A percentile compares a stretch with the other conserved stretches of the same genome.
Evolutionary conservation across 2,888 invertebrate genomes (phyloP).

Genomic region (Dendrolimus pini): DNA sequence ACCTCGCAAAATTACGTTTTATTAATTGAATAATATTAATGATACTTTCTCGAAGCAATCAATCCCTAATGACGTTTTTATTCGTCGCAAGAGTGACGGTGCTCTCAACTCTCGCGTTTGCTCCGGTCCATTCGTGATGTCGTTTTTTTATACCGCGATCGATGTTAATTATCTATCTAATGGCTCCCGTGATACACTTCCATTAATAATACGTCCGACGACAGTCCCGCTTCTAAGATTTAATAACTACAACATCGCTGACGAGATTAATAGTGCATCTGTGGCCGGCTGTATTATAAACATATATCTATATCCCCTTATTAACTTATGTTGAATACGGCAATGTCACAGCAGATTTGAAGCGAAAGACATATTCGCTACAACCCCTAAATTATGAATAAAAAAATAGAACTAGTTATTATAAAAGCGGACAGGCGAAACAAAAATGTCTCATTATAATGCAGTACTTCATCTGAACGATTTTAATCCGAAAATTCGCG

Average conservation of each 20-base stretch:
- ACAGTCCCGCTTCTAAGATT: conserved; percentile 62
- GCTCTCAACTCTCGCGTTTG: conserved; percentile 41
- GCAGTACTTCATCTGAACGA: conserved; percentile 52
- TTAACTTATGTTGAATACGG: conserved; percentile 8
- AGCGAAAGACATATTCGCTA: neutral
- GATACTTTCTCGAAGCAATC: conserved; percentile 69
- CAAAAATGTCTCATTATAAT: conserved; percentile 61
- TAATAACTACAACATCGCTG: conserved; percentile 59
- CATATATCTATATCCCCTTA: conserved; percentile 30
- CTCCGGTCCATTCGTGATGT: conserved; percentile 36
- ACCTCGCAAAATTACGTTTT: conserved; percentile 72
- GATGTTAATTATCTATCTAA: conserved; percentile 74
- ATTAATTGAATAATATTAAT: conserved; percentile 78
- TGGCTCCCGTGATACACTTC: conserved; percentile 76
- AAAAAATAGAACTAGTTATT: conserved; percentile 18
- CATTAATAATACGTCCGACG: conserved; percentile 68
- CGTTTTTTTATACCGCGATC: conserved; percentile 54
- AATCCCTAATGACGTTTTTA: conserved; percentile 75
- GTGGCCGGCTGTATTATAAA: conserved; percentile 58
- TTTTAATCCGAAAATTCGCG: conserved; percentile 56
- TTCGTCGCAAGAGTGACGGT: conserved; percentile 56
- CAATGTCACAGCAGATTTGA: neutral
- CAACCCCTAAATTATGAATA: conserved; percentile 15
- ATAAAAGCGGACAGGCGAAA: conserved; percentile 47
- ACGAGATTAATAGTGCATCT: conserved; percentile 69